Evolutionary conservation across 2,113 vertebrate species (phyloP), one percentile per base, ranked within the genome.

Genomic region (Etheostoma spectabile): DNA sequence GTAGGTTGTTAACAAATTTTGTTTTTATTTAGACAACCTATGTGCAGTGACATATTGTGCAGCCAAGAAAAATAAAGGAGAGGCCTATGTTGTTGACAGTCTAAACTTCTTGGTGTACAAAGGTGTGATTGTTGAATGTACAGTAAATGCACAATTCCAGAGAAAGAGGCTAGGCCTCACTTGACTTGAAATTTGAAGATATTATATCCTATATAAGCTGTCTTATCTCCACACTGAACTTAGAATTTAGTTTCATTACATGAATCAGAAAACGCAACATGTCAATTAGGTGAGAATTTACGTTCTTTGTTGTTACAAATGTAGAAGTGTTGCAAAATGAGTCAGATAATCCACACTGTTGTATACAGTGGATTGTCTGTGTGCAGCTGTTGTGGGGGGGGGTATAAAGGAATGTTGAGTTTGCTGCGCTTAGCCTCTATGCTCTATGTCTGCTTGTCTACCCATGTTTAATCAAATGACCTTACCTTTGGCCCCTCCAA

Each of bases 391-490:
- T 18, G 62, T 10, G 57, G 68, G 74, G 49, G 75, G 61, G 70
- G 38, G n/a, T 51, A 35, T 22, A 46, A 57, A 24, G 55, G 42
- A 75, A 64, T 59, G 60, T 84, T 85, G 83, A 82, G 73, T 77
- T 90, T 6, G 38, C 75, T 87, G 74, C 14, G 79, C 87, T 84
- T 85, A 82, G 82, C 80, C 57, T 87, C 51, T 86, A 18, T 76
- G 63, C 83, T 86, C 68, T 83, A 64, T 80, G 77, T 88, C 87
- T 90, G 85, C 88, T 86, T 91, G 72, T 82, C 76, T 85, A 67
- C 45, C 79, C 80, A 65, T 82, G 80, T 92, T 90, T 85, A 82
- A 84, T 80, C 86, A 86, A 78, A 75, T 67, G 55, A 79, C 53
- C 79, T 64, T 80, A 76, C 46, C 74, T 83, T 87, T 80, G 60